These are phyloP conservation scores for Ditylenchus dipsaci DNA, from an alignment of 1,140 invertebrate genomes.

Conservation along the genomic window DNA sequence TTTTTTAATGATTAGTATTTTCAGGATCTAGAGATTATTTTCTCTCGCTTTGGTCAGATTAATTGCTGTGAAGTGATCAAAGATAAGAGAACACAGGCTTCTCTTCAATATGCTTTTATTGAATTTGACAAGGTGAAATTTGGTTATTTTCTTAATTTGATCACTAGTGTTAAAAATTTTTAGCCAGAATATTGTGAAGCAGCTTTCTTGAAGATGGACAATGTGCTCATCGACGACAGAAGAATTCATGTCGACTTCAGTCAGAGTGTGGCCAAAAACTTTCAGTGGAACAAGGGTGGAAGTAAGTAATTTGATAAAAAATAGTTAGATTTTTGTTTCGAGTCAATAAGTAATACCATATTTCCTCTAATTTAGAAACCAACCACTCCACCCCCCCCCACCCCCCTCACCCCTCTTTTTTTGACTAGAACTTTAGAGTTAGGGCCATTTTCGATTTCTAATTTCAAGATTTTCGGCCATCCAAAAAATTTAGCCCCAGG, in stretches of 20 bases:
- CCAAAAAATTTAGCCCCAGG: too few relatives aligned
- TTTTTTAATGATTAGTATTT: too few relatives aligned
- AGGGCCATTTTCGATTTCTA: too few relatives aligned
- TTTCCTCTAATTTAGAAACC: too few relatives aligned
- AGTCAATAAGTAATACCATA: too few relatives aligned
- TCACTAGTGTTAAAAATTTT: conserved; percentile 13
- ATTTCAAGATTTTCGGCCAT: too few relatives aligned
- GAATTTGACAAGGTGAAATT: conserved; percentile 78
- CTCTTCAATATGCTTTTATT: conserved; percentile 97
- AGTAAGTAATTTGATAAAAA: neutral
- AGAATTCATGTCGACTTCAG: conserved; percentile 99
- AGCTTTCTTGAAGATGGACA: conserved; percentile 99
- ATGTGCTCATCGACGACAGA: conserved; percentile 95
- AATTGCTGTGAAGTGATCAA: conserved; percentile 92
- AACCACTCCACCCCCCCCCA: too few relatives aligned
- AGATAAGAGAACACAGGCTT: conserved; percentile 85
- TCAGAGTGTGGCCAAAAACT: conserved; percentile 74
- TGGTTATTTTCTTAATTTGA: too few relatives aligned
- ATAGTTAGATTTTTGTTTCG: too few relatives aligned
- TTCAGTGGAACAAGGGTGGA: conserved; percentile 46
- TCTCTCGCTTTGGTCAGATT: conserved; percentile 90
- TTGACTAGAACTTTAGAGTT: too few relatives aligned
- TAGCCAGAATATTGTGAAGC: conserved; percentile 82
- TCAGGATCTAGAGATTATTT: conserved; percentile 76
- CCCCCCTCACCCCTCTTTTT: too few relatives aligned